Evolutionary conservation across 2,113 vertebrate genomes (phyloP).

Genomic region (Hippocampus guttulatus): DNA sequence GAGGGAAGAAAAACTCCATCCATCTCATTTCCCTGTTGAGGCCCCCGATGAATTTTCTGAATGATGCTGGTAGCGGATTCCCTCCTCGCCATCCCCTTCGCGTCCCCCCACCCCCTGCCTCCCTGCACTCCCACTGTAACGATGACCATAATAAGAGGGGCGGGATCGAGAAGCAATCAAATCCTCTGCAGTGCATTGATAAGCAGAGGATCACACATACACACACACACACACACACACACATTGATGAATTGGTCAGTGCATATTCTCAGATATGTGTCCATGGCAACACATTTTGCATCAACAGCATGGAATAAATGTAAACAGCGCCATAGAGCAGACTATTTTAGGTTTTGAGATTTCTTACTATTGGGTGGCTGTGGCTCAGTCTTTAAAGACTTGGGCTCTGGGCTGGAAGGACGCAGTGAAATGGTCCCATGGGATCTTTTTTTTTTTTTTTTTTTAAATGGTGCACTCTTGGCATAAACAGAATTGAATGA

Average conservation of each 20-base stretch:
- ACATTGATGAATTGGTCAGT: constrained; percentile 16
- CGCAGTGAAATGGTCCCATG: background rate
- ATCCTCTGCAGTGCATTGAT: constrained; percentile 71
- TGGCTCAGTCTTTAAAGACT: too few relatives aligned
- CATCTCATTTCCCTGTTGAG: constrained; percentile 67
- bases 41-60: constrained; percentile 66
- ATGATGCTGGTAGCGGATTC: constrained; percentile 61
- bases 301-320: background rate
- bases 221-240: too few relatives aligned
- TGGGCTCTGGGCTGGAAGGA: too few relatives aligned
- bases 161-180: constrained; percentile 56
- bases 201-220: constrained; percentile 36
- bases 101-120: constrained; percentile 41
- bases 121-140: constrained; percentile 49
- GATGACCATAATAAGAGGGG: constrained; percentile 67
- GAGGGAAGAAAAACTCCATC: constrained; percentile 30
- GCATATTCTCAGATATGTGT: constrained; percentile 9
- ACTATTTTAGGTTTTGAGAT: background rate
- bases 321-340: background rate
- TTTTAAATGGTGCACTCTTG: constrained; percentile 8
- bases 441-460: background rate
- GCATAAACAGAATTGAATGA: constrained; percentile 27
- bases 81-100: background rate
- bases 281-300: background rate
- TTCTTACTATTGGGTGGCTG: background rate